Evolutionary conservation across 2,113 vertebrate genomes (phyloP), one percentile per base, ranked within the genome.

Genomic region (Cygnus buccinator): DNA sequence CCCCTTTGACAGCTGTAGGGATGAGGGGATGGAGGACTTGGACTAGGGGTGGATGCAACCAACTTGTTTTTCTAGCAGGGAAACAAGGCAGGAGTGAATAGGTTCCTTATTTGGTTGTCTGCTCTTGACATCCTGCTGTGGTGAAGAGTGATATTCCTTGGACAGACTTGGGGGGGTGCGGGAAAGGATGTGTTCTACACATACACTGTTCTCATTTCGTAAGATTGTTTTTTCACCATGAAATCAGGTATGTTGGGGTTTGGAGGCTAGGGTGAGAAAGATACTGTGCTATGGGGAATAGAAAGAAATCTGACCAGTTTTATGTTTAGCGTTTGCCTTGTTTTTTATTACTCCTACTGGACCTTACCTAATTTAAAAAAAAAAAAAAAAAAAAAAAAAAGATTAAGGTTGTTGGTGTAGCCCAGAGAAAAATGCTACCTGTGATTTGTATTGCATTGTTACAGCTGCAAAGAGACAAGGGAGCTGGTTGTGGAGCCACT

Each of bases 121-220:
- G 46, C 33, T 62, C 31, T 33, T 44, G 55, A 44, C 26, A 23
- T 44, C 19, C 26, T 4, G 2, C 33, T 83, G 28, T 28, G 35
- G 44, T 1, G 1, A 22, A 29, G 33, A 59, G n/a, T 8, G 41
- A 26, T 73, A 1, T 0, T 48, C 26, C 37, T 37, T 39, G 46
- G 31, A 77, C 57, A 67, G 31, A 28, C 11, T 63, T 7, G 25
- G 5, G 3, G 39, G 39, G 39, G 25, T 35, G 35, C 21, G 25
- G 5, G 1, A 7, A 10, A 48, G 20, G 61, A 48, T 9, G 12
- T 25, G 13, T 55, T 73, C 22, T 48, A 46, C n/a, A 12, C 3
- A 0, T 21, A 29, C 12, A 31, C 31, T 62, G 21, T 19, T 63
- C 37, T 63, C 25, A 41, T 41, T 29, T 29, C 10, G 10, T 46